Conservation (phyloP, 2,888 invertebrate species). For the Peribatodes rhomboidaria region DNA sequence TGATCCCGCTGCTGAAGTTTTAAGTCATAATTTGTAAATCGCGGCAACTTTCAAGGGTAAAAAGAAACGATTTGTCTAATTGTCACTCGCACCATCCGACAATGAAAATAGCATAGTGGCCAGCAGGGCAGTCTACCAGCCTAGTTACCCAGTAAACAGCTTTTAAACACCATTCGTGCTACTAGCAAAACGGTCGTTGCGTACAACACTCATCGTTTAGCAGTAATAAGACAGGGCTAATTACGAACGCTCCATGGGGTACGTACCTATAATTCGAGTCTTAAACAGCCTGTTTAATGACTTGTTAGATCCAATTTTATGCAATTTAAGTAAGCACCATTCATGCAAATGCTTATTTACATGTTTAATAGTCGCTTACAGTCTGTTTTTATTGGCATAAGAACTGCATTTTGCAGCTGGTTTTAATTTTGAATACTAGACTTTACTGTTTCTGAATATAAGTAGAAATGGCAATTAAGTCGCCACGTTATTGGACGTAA, state of each 20-base stretch:
- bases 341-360: constrained; percentile 49
- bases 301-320: constrained; percentile 56
- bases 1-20: too few species aligned
- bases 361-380: constrained; percentile 39
- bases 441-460: constrained; percentile 8
- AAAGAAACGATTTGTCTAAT: too few species aligned
- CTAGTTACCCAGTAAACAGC: too few species aligned
- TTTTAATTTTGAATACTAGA: constrained; percentile 15
- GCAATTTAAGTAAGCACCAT: constrained; percentile 53
- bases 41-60: too few species aligned
- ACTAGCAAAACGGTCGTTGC: too few species aligned
- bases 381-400: constrained; percentile 34
- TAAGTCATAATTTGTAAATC: too few species aligned
- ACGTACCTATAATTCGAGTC: constrained; percentile 56
- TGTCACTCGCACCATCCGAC: too few species aligned
- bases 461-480: constrained; percentile 1
- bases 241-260: constrained; percentile 31
- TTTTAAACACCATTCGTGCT: too few species aligned
- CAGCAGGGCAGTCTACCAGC: too few species aligned
- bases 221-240: too few species aligned
- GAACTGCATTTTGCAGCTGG: constrained; percentile 18
- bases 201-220: too few species aligned
- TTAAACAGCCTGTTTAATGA: constrained; percentile 56
- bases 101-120: too few species aligned
- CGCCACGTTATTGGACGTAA: background rate